Percentiles rank a stretch among this genome's conserved stretches.
Evolutionary conservation across 2,113 vertebrate genomes (phyloP).

Genomic region (Alosa alosa): DNA sequence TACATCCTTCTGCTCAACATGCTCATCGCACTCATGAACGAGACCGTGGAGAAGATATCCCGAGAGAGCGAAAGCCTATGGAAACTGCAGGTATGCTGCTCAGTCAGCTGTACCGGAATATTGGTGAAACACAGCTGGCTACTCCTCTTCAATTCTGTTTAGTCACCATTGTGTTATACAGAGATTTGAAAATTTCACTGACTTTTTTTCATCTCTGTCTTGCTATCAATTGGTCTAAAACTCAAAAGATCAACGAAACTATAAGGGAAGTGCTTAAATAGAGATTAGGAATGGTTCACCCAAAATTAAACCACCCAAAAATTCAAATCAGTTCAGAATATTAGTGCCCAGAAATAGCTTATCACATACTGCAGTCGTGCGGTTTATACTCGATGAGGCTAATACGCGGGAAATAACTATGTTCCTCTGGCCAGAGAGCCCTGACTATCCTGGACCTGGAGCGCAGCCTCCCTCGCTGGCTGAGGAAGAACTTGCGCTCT

Average conservation of each 20-base stretch:
- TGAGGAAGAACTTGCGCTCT: constrained; percentile 67
- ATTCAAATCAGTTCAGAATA: neutral
- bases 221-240: neutral
- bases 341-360: neutral
- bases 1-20: constrained; percentile 98
- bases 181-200: neutral
- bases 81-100: constrained; percentile 85
- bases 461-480: constrained; percentile 73
- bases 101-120: neutral
- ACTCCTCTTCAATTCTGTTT: neutral
- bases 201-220: neutral
- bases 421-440: constrained; percentile 68
- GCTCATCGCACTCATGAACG: constrained; percentile 95
- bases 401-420: no score
- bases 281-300: neutral
- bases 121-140: neutral
- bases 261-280: neutral
- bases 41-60: constrained; percentile 85
- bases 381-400: no score
- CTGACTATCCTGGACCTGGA: constrained; percentile 86
- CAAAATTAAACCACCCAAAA: neutral
- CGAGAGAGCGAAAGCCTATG: constrained; percentile 89
- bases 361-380: neutral
- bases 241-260: neutral
- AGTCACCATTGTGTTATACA: neutral